Conservation (phyloP, 2,797 vertebrate genomes). For the Poecile montanus region DNA sequence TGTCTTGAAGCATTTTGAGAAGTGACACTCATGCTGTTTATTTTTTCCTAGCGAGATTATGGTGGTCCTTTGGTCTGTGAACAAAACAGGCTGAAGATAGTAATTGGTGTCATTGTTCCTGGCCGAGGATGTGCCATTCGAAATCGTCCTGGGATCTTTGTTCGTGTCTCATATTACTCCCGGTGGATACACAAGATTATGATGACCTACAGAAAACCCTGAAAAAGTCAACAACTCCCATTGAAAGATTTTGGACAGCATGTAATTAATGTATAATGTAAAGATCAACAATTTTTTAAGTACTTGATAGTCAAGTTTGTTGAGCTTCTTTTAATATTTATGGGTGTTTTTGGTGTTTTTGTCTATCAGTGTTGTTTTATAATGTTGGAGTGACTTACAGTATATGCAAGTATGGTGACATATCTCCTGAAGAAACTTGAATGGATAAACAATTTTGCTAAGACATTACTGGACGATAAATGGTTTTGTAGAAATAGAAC, state of each 20-base stretch:
- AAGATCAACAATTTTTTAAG: conserved; percentile 46
- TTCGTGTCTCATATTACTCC: conserved; percentile 93
- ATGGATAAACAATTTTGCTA: conserved; percentile 75
- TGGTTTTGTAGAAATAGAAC: conserved; percentile 58
- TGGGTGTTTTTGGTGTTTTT: conserved; percentile 69
- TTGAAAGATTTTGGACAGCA: conserved; percentile 50
- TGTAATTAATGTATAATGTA: conserved; percentile 62
- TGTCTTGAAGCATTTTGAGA: background rate
- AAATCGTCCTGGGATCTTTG: conserved; percentile 93
- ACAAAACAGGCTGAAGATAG: conserved; percentile 89
- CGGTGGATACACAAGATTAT: conserved; percentile 97
- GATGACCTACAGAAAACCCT: conserved; percentile 75
- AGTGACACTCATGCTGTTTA: background rate
- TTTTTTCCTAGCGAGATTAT: conserved; percentile 87
- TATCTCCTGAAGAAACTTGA: conserved; percentile 97
- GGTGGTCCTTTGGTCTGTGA: conserved; percentile 95
- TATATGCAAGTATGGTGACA: conserved; percentile 78
- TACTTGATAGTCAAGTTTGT: conserved; percentile 77
- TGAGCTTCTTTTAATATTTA: conserved; percentile 76
- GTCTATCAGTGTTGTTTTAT: conserved; percentile 74
- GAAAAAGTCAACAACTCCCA: conserved; percentile 11
- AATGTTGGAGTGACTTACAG: conserved; percentile 74
- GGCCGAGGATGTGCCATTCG: conserved; percentile 91
- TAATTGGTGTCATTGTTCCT: conserved; percentile 93
- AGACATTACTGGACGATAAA: conserved; percentile 60